Evolutionary conservation across 23 tunicate genomes (phyloP).

Genomic region (Oikopleura dioica): DNA sequence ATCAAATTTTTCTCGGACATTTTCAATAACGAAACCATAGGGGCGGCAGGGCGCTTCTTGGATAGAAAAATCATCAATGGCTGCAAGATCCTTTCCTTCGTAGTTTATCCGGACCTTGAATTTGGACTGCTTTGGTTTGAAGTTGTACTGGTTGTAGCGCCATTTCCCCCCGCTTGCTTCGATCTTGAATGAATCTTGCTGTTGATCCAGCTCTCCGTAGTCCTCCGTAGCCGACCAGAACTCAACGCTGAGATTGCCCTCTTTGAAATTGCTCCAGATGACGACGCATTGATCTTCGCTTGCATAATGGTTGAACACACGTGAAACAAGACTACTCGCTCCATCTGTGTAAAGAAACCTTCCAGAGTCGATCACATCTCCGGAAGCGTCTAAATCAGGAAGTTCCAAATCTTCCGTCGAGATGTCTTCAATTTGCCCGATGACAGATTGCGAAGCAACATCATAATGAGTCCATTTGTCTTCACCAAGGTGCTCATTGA

Average conservation of each 20-base stretch:
- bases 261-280: not conserved
- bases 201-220: not conserved
- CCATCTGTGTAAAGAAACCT: not conserved
- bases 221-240: not conserved
- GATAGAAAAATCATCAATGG: not conserved
- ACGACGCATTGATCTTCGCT: not conserved
- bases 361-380: no score
- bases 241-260: not conserved
- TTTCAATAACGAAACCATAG: not conserved
- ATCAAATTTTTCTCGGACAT: not conserved
- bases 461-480: not conserved
- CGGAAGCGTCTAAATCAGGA: no score
- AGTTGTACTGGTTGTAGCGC: not conserved
- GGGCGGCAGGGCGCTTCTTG: not conserved
- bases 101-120: not conserved
- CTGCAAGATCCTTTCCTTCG: not conserved
- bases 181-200: not conserved
- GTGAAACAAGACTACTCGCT: not conserved
- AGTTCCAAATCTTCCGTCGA: not conserved
- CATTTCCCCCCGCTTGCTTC: not conserved
- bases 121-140: not conserved
- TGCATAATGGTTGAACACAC: not conserved
- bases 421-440: not conserved
- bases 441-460: not conserved
- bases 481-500: not conserved